A percentile compares a stretch with the other conserved stretches of the same genome.
Conservation (phyloP, 2,888 invertebrate species). For the Melieria crassipennis region DNA sequence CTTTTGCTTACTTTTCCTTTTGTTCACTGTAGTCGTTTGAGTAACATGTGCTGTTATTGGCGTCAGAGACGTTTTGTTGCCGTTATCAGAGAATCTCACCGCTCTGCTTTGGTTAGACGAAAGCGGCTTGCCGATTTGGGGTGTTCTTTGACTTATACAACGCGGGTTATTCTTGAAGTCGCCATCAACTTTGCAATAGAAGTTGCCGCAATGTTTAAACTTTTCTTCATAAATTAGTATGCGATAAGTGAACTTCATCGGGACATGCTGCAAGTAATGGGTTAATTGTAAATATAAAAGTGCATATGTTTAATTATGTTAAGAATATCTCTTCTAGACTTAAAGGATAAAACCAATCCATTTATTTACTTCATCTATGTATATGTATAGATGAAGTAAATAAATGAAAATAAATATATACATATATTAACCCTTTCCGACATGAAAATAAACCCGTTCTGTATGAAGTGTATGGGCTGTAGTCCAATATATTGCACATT, state of each 20-base stretch:
- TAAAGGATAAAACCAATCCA: too few species aligned
- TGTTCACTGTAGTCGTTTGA: constrained; percentile 2
- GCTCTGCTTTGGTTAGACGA: constrained; percentile 12
- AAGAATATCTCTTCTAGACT: too few species aligned
- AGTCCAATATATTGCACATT: too few species aligned
- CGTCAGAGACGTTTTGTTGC: constrained; percentile 11
- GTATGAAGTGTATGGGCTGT: too few species aligned
- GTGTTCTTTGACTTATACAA: constrained; percentile 3
- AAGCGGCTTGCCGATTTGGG: not conserved
- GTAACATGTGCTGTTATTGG: not conserved
- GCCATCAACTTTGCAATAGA: constrained; percentile 48
- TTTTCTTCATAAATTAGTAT: constrained; percentile 65
- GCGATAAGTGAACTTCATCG: constrained; percentile 74
- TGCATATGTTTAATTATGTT: too few species aligned
- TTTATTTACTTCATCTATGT: too few species aligned
- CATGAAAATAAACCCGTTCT: too few species aligned
- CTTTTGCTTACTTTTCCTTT: constrained; percentile 42
- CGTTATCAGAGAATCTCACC: constrained; percentile 25
- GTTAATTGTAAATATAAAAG: constrained; percentile 7
- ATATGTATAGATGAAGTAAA: too few species aligned
- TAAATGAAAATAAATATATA: too few species aligned
- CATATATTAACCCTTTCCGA: too few species aligned
- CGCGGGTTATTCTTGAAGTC: constrained; percentile 39
- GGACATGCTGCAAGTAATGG: constrained; percentile 68
- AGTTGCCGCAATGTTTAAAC: constrained; percentile 41